Conservation (phyloP, 1,140 invertebrate species). For the Phthorimaea operculella region DNA sequence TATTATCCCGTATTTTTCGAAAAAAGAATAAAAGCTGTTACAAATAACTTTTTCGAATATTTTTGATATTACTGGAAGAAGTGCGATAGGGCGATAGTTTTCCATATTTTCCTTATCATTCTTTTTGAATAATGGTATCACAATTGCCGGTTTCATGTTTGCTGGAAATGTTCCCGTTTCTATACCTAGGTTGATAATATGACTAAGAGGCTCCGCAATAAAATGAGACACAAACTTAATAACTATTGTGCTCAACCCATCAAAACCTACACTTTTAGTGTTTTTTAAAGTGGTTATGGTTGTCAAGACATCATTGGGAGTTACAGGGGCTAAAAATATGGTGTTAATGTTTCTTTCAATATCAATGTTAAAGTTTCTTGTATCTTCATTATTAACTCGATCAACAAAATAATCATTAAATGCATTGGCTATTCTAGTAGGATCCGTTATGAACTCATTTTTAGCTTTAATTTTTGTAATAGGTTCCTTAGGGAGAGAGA, state of each 20-base stretch:
- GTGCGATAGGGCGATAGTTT: slow-evolving; percentile 2
- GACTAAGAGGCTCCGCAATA: background rate
- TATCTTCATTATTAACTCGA: background rate
- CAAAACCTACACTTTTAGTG: slow-evolving; percentile 7
- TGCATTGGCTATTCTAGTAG: background rate
- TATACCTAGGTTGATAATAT: slow-evolving; percentile 7
- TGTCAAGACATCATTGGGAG: slow-evolving; percentile 1
- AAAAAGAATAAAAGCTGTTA: background rate
- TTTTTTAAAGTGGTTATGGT: slow-evolving; percentile 10
- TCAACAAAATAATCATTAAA: slow-evolving; percentile 4
- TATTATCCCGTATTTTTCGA: background rate
- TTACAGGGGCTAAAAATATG: slow-evolving; percentile 1
- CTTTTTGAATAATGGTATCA: slow-evolving; percentile 3
- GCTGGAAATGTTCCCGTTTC: slow-evolving; percentile 3
- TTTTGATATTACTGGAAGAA: slow-evolving; percentile 5
- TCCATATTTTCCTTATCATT: background rate
- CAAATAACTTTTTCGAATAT: slow-evolving; percentile 8
- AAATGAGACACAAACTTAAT: slow-evolving; percentile 10
- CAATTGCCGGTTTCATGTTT: slow-evolving; percentile 1
- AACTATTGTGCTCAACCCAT: slow-evolving; percentile 6
- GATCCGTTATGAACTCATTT: background rate
- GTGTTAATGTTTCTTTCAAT: background rate
- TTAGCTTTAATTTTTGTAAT: slow-evolving; percentile 3
- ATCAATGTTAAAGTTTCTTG: background rate
- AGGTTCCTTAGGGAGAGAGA: background rate